Conservation (phyloP, 2,888 invertebrate species). For the Hirtodrosophila histrioides region DNA sequence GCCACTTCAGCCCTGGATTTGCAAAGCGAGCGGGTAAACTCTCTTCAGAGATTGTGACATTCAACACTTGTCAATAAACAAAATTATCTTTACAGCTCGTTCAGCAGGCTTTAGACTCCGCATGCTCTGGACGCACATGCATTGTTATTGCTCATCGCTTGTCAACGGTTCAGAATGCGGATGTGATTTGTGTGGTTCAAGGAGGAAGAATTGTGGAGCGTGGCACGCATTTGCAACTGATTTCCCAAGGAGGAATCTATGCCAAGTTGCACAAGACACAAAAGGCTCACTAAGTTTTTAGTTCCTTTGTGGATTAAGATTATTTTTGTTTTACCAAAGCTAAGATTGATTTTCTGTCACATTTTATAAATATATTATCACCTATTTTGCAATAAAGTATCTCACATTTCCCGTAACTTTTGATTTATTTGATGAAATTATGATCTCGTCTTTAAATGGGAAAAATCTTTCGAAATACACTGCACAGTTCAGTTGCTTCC, state of each 20-base stretch:
- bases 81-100: conserved; percentile 85
- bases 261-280: conserved; percentile 88
- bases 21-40: conserved; percentile 86
- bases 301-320: neutral
- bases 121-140: conserved; percentile 92
- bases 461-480: no score
- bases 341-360: conserved; percentile 14
- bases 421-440: neutral
- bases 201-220: conserved; percentile 90
- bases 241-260: conserved; percentile 88
- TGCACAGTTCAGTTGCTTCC: no score
- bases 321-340: conserved; percentile 5
- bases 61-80: neutral
- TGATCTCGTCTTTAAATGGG: neutral
- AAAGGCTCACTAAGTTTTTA: conserved; percentile 51
- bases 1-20: conserved; percentile 92
- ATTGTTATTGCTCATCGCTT: conserved; percentile 95
- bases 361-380: neutral
- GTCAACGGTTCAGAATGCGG: conserved; percentile 92
- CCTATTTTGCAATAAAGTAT: conserved; percentile 35
- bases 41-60: no score
- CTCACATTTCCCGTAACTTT: conserved; percentile 1
- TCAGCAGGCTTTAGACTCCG: conserved; percentile 93
- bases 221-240: conserved; percentile 91
- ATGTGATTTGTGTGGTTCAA: conserved; percentile 93